Evolutionary conservation across 2,113 vertebrate species (phyloP), one percentile per base, ranked within the genome.

Genomic region (Phylloscopus trochilus): DNA sequence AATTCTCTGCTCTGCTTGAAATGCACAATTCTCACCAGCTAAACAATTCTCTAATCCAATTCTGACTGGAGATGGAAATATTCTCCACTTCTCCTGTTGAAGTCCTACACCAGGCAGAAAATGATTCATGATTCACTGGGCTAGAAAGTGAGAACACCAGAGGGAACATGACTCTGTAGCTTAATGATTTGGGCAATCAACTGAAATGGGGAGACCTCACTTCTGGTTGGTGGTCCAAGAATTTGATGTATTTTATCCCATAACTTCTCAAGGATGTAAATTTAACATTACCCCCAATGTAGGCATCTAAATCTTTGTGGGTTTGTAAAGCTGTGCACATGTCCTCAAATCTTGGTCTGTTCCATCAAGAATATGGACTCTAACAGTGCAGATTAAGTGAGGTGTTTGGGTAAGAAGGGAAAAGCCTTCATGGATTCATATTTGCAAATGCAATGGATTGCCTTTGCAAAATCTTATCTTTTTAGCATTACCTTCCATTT

Each of bases 101-200:
- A 89, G 58, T 58, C 43, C 55, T 19, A 53, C 49, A 89, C 23
- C 37, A 49, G 52, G 58, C 58, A 84, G 64, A 91, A 93, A 60
- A 78, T 47, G 2, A 72, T 79, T 91, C 83, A 76, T 60, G 77
- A 84, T 91, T 82, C 77, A 79, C 41, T 82, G 69, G 58, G 37
- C 46, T 81, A 92, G 83, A 68, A 94, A 78, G 73, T 70, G 66
- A 95, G 62, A 93, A 49, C 44, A 91, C 73, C 52, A 75, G n/a
- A 74, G 39, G 43, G 73, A 93, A 90, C 51, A 10, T 9, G 55
- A 77, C 27, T 77, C 55, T 69, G 23, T 60, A 80, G 20, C 33
- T 83, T 81, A 89, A 81, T 41, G 72, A 64, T 78, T 35, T 81
- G 47, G 28, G 69, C 69, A 75, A 59, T 68, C 52, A 78, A 0